Evolutionary conservation across 2,113 vertebrate species (phyloP).

Genomic region (Takifugu bimaculatus): DNA sequence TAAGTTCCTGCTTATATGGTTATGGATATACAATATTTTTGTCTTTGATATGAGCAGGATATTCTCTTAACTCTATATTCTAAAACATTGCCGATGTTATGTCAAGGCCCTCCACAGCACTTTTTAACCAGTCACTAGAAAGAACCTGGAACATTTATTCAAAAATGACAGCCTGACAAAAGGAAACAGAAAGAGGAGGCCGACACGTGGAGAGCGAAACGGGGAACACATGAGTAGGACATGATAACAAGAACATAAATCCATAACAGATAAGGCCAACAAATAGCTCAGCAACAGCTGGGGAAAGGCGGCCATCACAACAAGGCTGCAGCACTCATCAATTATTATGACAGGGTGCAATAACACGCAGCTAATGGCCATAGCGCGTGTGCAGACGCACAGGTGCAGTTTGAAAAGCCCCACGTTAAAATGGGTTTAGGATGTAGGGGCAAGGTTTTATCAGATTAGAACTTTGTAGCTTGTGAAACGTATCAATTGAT

Average conservation of each 20-base stretch:
- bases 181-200: conserved; percentile 15
- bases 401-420: neutral
- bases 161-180: conserved; percentile 30
- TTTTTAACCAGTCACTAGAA: no score
- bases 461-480: no score
- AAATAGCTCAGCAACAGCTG: conserved; percentile 35
- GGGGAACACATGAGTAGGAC: neutral
- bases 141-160: neutral
- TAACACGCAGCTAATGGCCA: conserved; percentile 28
- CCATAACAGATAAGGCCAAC: conserved; percentile 18
- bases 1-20: no score
- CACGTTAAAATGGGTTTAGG: neutral
- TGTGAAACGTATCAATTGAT: no score
- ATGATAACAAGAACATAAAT: conserved; percentile 25
- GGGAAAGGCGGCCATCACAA: conserved; percentile 23
- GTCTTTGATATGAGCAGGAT: no score
- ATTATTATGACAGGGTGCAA: conserved; percentile 39
- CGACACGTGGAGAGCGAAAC: conserved; percentile 1
- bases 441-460: no score
- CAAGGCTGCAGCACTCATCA: conserved; percentile 32
- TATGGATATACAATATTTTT: no score
- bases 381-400: conserved; percentile 13
- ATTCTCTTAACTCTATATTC: no score
- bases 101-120: no score
- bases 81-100: no score